Evolutionary conservation across 2,797 vertebrate genomes (phyloP), one percentile per base, ranked within the genome.

Genomic region (Megaceryle alcyon): DNA sequence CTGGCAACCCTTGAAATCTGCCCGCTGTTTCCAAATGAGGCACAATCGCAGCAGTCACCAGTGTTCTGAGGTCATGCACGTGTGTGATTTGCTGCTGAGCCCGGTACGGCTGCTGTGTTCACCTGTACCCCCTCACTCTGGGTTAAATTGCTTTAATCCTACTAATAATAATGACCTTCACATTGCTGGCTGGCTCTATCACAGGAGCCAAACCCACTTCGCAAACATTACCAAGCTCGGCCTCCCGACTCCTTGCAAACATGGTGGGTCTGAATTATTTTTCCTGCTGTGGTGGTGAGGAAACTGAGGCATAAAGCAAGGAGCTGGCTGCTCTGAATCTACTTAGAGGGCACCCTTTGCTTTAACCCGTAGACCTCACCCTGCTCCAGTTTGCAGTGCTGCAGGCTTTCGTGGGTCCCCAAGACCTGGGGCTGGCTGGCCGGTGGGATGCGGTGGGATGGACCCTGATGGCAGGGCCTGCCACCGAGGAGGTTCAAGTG

Each of bases 151-250:
- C 84, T 93, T 63, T 93, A 91, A 93, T 96, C 93, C 81, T 86
- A 23, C 75, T 92, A 96, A 63, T 96, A 94, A 85, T 96, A 91
- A 96, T 78, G 94, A 95, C 94, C 91, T 97, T 96, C 89, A 92
- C 87, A 92, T 95, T 96, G 90, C 94, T 93, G 70, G 12, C 85
- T 91, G 53, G 39, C 70, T 87, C 84, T 96, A 54, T 95, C 92
- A 78, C 53, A 65, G 79, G 33, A 94, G 94, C 95, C 96, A 95
- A 96, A 76, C 94, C 96, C 96, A 95, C 92, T 93, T 82, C 0
- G 89, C 94, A 97, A 97, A 96, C 91, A 94, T 89, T 76, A 63
- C 59, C 70, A 18, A 92, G 53, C 73, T 94, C 1, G 0, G 88
- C 68, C 92, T 95, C 85, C 73, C 1, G 1, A 54, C 68, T 94